Base-by-base conservation (phyloP, 2,113 vertebrate genomes). In the Ceyx cyanopectus region DNA sequence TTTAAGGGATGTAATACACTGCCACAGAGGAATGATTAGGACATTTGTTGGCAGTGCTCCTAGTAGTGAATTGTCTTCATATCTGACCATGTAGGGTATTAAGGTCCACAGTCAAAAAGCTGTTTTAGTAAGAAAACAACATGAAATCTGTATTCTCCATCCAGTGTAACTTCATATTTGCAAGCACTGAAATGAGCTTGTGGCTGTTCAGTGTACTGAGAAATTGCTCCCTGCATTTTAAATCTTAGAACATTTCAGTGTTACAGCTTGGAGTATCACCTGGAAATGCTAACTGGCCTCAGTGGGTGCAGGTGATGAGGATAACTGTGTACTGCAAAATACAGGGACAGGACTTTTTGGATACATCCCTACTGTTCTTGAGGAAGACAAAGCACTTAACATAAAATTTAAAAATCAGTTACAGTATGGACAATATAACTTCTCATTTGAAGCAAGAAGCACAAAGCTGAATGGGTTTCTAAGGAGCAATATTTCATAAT, bases 61-160 rank as follows among this genome's bases (percentile, higher is more conserved):
- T 48, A 43, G 81, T 69, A 54, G 43, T 85, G 94, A 90, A 90
- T 85, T 92, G 86, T 91, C 86, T 90, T 95, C 86, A 95, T 95
- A 89, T 94, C 91, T 96, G 90, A 94, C 95, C 95, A 96, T 92
- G 73, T 93, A 96, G 83, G 96, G 93, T 68, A 68, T 34, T 87
- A 57, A 89, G 66, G 29, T 57, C 16, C 2, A 51, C 85, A 85
- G 74, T 29, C 58, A 50, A 37, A 20, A 50, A 81, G 46, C 18
- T 1, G 48, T 68, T 95, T 95, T 72, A 34, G 22, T 12, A 80
- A 87, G 70, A 73, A 93, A 93, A 68, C 62, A 89, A 26, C 74
- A 79, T 2, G 3, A 89, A 92, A 87, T 87, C 66, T 57, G 5
- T n/a, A 77, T 61, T 85, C 89, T 65, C 43, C 30, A 58, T 23